Evolutionary conservation across 2,888 invertebrate genomes (phyloP), one percentile per base, ranked within the genome.

Genomic region (Lepidochitona cinerea): DNA sequence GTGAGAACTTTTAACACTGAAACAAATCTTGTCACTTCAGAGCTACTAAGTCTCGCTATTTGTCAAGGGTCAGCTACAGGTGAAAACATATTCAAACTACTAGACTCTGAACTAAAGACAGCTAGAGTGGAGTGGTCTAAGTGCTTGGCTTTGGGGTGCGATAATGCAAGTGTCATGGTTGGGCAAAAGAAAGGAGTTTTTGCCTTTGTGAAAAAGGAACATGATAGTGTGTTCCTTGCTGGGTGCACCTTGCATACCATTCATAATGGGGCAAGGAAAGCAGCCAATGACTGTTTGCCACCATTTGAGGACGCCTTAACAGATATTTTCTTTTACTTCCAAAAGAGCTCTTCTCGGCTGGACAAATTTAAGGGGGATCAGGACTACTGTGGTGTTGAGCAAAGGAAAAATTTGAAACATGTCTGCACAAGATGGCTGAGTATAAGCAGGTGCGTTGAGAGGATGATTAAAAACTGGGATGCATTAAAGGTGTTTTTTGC

Each of bases 131-230:
- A 18, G 7, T 54, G 59, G 59, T 9, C 9, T 23, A 7, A 54
- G n/a, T 54, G 59, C 23, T 12, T 54, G 9, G 29, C 59, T 7
- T 26, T 54, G 29, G 59, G 59, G 7, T 54, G 59, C 23, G 59
- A 54, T n/a, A 54, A 54, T 54, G 59, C 59, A 18, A 54, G 23
- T 54, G 59, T 54, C 23, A 54, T 54, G 59, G 59, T 54, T 18
- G 59, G 59, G n/a, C n/a, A 54, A 23, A 9, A 54, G 12, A 54
- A 54, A 54, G 59, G 59, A 12, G 59, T 54, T 7, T 54, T 23
- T 54, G 9, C 59, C 23, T 54, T 12, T 54, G 29, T 54, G 59
- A 54, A 54, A 26, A 9, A 9, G 9, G n/a, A 18, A 26, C 59
- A 54, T 7, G 12, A 7, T 23, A 9, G 12, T 54, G 59, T 54